Conservation (phyloP, 2,888 invertebrate genomes). For the Iselma pallidipennis region DNA sequence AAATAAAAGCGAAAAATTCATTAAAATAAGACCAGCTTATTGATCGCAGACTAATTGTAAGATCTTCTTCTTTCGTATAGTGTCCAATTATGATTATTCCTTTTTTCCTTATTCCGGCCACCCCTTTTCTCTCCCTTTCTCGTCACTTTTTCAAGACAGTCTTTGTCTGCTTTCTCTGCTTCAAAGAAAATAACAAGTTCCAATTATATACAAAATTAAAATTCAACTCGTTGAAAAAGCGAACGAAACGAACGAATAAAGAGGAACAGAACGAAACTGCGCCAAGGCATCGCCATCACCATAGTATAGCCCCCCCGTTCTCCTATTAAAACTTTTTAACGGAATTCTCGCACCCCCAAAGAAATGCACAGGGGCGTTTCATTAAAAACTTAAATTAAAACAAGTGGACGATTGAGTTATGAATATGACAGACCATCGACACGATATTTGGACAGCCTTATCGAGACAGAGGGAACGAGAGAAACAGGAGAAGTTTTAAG, state of each 20-base stretch:
- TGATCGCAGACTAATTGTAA: too few species aligned
- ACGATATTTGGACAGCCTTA: not conserved
- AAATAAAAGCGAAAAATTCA: too few species aligned
- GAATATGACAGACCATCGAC: not conserved
- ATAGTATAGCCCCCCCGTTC: slow-evolving; percentile 28
- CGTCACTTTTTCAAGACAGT: slow-evolving; percentile 21
- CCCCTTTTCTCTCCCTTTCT: slow-evolving; percentile 32
- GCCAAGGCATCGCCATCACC: not conserved
- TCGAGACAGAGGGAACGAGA: too few species aligned
- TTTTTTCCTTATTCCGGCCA: not conserved
- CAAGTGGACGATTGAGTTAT: slow-evolving; percentile 51
- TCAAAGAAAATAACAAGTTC: slow-evolving; percentile 53
- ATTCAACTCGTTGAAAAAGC: slow-evolving; percentile 57
- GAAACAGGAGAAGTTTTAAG: too few species aligned
- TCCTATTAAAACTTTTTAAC: slow-evolving; percentile 57
- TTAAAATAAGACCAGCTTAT: slow-evolving; percentile 4
- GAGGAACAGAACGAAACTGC: slow-evolving; percentile 4
- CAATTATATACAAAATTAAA: slow-evolving; percentile 57
- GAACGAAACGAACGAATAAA: slow-evolving; percentile 48
- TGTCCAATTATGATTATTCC: too few species aligned
- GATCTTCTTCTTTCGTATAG: too few species aligned
- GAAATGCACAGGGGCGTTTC: slow-evolving; percentile 49
- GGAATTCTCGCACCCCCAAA: slow-evolving; percentile 46
- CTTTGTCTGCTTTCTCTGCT: slow-evolving; percentile 41
- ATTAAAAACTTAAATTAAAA: slow-evolving; percentile 56